Evolutionary conservation across 2,888 invertebrate species (phyloP).

Genomic region (Nebria brevicollis): DNA sequence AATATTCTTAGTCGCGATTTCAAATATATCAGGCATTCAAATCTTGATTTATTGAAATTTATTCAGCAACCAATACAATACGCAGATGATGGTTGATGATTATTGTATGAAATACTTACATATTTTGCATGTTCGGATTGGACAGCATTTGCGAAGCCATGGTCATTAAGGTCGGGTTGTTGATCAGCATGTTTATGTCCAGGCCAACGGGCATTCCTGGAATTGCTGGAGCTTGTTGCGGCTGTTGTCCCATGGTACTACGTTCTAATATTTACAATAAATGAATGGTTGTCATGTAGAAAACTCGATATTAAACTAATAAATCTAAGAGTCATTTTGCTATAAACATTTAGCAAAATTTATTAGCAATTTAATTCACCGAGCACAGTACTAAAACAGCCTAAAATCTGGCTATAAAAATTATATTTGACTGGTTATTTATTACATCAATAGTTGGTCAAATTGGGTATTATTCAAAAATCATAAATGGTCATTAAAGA

Average conservation of each 20-base stretch:
- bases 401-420: too few relatives aligned
- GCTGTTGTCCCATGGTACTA: background rate
- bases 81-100: background rate
- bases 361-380: too few relatives aligned
- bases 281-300: too few relatives aligned
- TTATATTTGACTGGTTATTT: too few relatives aligned
- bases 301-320: too few relatives aligned
- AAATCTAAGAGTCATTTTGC: too few relatives aligned
- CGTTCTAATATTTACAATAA: slow-evolving; percentile 4
- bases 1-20: slow-evolving; percentile 5
- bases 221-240: background rate
- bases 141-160: slow-evolving; percentile 87
- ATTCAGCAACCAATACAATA: background rate
- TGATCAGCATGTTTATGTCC: slow-evolving; percentile 75
- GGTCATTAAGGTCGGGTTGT: slow-evolving; percentile 83
- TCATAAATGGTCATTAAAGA: too few relatives aligned
- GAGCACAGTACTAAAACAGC: too few relatives aligned
- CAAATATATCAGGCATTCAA: slow-evolving; percentile 1
- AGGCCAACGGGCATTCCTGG: slow-evolving; percentile 54
- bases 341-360: too few relatives aligned
- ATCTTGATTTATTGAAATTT: slow-evolving; percentile 9
- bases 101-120: slow-evolving; percentile 59
- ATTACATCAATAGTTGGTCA: too few relatives aligned
- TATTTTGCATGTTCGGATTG: slow-evolving; percentile 85
- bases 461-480: too few relatives aligned